Evolutionary conservation across 2,888 invertebrate genomes (phyloP).

Genomic region (Campoletis raptor): DNA sequence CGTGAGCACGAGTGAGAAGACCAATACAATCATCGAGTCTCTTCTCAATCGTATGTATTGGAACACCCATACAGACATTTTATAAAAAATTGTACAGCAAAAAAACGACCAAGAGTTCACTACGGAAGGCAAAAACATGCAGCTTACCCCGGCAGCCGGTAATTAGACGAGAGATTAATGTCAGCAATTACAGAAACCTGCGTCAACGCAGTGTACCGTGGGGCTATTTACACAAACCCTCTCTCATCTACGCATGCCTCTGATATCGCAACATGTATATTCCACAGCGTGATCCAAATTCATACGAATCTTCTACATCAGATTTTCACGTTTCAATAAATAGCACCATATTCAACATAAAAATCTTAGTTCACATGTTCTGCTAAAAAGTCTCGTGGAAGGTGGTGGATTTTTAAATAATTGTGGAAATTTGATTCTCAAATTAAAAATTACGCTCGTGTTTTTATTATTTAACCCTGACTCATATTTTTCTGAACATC

Average conservation of each 20-base stretch:
- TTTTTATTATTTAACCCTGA: not conserved
- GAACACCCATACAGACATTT: conserved; percentile 63
- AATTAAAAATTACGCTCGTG: not conserved
- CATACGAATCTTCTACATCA: not conserved
- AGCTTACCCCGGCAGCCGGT: conserved; percentile 59
- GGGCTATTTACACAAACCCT: conserved; percentile 26
- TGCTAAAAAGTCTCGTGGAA: not conserved
- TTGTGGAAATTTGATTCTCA: not conserved
- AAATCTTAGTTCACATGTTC: conserved; percentile 15
- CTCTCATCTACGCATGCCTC: not conserved
- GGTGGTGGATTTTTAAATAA: not conserved
- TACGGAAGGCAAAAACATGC: not conserved
- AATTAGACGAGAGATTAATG: conserved; percentile 83
- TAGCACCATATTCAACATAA: conserved; percentile 24
- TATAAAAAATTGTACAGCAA: conserved; percentile 2
- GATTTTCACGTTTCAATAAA: not conserved
- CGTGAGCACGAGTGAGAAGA: conserved; percentile 70
- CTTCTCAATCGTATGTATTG: conserved; percentile 19
- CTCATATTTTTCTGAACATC: not conserved
- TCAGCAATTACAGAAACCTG: conserved; percentile 80
- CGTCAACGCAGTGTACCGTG: conserved; percentile 69
- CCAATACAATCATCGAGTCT: conserved; percentile 1
- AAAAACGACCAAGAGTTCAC: not conserved
- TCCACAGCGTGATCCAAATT: not conserved
- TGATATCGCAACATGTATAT: not conserved